phyloP scores from a whole-genome alignment of 2,113 vertebrate species.

The Columba livia region DNA sequence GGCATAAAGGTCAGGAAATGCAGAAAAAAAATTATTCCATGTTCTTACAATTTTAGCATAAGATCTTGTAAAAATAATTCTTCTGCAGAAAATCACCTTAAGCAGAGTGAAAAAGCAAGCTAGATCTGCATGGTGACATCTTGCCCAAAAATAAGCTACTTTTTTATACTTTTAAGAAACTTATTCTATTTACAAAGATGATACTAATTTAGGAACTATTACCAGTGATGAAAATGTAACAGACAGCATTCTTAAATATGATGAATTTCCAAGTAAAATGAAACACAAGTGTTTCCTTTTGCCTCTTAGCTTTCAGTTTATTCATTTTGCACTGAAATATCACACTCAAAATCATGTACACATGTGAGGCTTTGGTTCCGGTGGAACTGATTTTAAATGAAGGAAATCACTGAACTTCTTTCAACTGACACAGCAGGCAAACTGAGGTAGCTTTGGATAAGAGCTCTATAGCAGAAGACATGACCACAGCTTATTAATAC shows the following conservation, averaged over 20 bases:
- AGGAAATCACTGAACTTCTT: neutral
- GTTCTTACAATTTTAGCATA: neutral
- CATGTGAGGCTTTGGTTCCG: neutral
- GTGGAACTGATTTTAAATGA: neutral
- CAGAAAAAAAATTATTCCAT: neutral
- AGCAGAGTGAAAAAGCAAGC: neutral
- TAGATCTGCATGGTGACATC: neutral
- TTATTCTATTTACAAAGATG: neutral
- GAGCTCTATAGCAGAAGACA: neutral
- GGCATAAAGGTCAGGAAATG: constrained; percentile 21
- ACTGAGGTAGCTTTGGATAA: neutral
- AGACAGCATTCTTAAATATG: neutral
- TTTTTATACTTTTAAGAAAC: neutral
- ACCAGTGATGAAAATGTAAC: neutral
- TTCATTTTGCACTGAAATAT: neutral
- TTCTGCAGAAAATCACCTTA: neutral
- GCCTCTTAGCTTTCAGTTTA: neutral
- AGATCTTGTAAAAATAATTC: neutral
- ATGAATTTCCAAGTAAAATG: neutral
- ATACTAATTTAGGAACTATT: neutral
- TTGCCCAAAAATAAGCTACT: neutral
- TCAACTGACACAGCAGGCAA: neutral
- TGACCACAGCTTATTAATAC: neutral
- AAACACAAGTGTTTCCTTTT: neutral
- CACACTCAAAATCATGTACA: neutral